Conservation (phyloP, 53 echinoderm and acorn worm genomes). For the Holothuria scabra region DNA sequence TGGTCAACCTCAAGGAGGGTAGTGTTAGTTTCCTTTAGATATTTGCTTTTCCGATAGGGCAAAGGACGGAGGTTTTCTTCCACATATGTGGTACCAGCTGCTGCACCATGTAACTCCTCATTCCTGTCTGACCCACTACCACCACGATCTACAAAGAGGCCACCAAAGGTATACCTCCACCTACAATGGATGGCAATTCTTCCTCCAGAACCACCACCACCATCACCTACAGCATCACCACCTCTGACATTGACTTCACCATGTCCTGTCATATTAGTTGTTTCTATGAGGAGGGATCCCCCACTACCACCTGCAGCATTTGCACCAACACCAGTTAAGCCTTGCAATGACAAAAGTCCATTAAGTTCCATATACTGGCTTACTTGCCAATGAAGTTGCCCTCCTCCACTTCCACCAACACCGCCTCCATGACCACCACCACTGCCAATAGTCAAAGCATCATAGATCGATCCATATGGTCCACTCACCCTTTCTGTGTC, state of each 20-base stretch:
- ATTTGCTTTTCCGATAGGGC: constrained; percentile 81
- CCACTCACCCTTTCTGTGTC: constrained; percentile 65
- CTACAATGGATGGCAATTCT: constrained; percentile 90
- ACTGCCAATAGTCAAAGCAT: constrained; percentile 70
- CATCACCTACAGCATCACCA: constrained; percentile 73
- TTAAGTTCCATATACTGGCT: constrained; percentile 86
- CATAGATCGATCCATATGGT: constrained; percentile 85
- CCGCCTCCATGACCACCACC: constrained; percentile 86
- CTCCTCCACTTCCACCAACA: constrained; percentile 87
- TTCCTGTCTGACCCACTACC: constrained; percentile 63
- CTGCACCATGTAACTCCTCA: constrained; percentile 67
- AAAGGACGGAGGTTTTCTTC: constrained; percentile 90
- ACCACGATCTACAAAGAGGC: constrained; percentile 77
- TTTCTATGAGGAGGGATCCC: constrained; percentile 80
- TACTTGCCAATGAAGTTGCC: constrained; percentile 76
- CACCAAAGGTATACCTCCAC: constrained; percentile 89
- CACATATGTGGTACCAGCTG: constrained; percentile 85
- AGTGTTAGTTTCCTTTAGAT: constrained; percentile 75
- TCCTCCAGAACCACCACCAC: constrained; percentile 88
- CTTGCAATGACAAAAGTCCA: constrained; percentile 75
- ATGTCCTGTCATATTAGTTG: constrained; percentile 93
- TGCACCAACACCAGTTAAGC: constrained; percentile 55
- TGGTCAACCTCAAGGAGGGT: constrained; percentile 86
- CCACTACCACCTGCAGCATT: constrained; percentile 91
- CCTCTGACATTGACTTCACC: constrained; percentile 89